Conservation (phyloP, 1,140 invertebrate species). For the Acromyrmex charruanus region DNA sequence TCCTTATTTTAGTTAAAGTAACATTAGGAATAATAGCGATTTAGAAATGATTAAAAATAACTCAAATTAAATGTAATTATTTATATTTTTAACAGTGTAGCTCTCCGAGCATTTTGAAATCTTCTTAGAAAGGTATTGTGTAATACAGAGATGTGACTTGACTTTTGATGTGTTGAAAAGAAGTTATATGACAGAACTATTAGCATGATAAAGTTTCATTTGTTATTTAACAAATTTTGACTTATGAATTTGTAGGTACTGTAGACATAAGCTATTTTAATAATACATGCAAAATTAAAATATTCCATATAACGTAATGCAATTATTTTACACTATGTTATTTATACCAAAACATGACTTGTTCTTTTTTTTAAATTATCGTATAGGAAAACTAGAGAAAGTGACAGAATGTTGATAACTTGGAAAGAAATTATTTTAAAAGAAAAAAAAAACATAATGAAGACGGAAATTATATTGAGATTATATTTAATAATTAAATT, state of each 20-base stretch:
- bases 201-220: background rate
- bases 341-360: too few relatives aligned
- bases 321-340: background rate
- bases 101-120: background rate
- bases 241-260: background rate
- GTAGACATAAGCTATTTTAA: background rate
- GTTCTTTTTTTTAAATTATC: background rate
- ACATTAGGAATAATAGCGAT: too few relatives aligned
- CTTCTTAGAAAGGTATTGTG: background rate
- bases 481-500: too few relatives aligned
- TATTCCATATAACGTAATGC: background rate
- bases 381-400: background rate
- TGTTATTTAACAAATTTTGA: background rate
- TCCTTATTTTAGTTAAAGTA: too few relatives aligned
- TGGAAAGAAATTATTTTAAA: background rate
- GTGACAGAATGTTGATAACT: background rate
- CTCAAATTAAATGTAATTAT: too few relatives aligned
- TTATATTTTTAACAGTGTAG: too few relatives aligned
- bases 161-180: conserved; percentile 6
- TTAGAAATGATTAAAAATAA: too few relatives aligned
- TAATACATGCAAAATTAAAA: background rate
- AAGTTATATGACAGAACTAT: background rate
- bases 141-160: background rate
- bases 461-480: too few relatives aligned
- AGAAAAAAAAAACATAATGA: background rate